Evolutionary conservation across 2,797 vertebrate species (phyloP), one percentile per base, ranked within the genome.

Genomic region (Muscicapa striata): DNA sequence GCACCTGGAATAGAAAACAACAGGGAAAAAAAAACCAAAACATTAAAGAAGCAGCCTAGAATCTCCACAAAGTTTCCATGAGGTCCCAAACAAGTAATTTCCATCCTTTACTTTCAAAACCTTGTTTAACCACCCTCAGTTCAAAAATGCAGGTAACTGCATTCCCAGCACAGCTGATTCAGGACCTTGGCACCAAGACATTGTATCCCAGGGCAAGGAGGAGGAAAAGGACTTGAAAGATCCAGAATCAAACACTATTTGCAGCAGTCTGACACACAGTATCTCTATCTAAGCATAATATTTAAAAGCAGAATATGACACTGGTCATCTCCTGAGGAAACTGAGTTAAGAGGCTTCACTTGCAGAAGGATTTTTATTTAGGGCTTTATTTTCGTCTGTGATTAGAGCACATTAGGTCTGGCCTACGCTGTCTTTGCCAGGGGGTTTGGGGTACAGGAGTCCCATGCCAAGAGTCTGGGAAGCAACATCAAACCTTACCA

Each of bases 1-100:
- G 81, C 96, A 95, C 94, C 98, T 98, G 91, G 40, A 97, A 97
- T 12, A 91, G 45, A 94, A 96, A 81, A 55, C 4, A 55, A 43
- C 11, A 34, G 24, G 15, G 2, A 45, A 18, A 34, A 58, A 5
- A 30, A 16, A 14, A 14, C 7, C 48, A 86, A 94, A 13, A 70
- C 9, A 26, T 92, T 46, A 64, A 38, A 59, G 23, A 9, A 76
- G 48, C 27, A 32, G 27, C 22, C 23, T 8, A 3, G 29, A 46
- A 43, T 23, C 41, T 11, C 49, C 27, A 67, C 38, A 13, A 14
- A 48, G n/a, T 14, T 74, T 59, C 49, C 38, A 9, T 2, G 6
- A 17, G 18, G 30, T 57, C 51, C 36, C n/a, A 23, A 13, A 17
- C 0, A 1, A n/a, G 12, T 70, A 36, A 6, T 36, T 57, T 32